Percentiles rank a stretch among this genome's conserved stretches.
Conservation (phyloP, 2,797 vertebrate species). For the Ctenochaetus hawaiiensis region DNA sequence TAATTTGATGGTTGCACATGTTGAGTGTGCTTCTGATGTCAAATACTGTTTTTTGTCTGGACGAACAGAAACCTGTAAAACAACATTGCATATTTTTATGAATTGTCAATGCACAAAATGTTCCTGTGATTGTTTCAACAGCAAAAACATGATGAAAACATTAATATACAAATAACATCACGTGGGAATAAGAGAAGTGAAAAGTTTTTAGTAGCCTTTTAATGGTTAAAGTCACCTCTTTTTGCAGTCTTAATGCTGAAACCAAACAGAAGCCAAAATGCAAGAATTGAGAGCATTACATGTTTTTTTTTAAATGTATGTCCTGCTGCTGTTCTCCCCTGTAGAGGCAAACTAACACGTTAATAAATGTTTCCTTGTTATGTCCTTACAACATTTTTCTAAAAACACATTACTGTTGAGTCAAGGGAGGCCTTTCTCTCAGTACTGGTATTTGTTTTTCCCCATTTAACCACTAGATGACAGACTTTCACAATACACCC, state of each 20-base stretch:
- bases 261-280: background rate
- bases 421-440: no score
- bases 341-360: background rate
- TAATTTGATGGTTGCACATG: background rate
- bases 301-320: background rate
- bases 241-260: background rate
- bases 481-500: slow-evolving; percentile 9
- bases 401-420: background rate
- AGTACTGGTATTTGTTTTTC: background rate
- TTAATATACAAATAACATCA: background rate
- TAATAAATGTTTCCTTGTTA: background rate
- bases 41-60: background rate
- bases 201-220: background rate
- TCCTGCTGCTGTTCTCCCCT: background rate
- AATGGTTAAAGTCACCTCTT: background rate
- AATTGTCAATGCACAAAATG: no score
- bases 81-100: background rate
- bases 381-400: background rate
- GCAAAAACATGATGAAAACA: background rate
- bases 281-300: background rate
- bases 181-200: background rate
- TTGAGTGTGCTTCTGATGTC: background rate
- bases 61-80: background rate
- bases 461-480: slow-evolving; percentile 69
- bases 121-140: no score